Conservation (phyloP, 2,797 vertebrate genomes). For the Bucorvus abyssinicus region DNA sequence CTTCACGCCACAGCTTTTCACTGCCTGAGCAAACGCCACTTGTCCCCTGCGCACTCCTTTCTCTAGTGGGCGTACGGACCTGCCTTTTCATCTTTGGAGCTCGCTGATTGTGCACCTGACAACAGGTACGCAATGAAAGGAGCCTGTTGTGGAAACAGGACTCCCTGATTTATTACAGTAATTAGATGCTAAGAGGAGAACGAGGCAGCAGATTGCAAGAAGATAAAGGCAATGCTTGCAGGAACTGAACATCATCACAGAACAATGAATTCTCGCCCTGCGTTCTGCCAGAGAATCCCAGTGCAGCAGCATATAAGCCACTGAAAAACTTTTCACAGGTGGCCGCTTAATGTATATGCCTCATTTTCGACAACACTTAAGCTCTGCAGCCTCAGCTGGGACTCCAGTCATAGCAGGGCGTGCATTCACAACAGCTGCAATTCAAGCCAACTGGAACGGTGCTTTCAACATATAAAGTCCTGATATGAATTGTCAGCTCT, state of each 20-base stretch:
- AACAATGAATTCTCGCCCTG: not conserved
- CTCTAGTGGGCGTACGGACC: not conserved
- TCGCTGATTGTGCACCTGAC: not conserved
- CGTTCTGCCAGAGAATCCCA: not conserved
- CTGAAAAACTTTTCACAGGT: slow-evolving; percentile 51
- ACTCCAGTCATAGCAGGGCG: not conserved
- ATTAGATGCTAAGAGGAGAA: not conserved
- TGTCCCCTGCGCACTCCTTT: not conserved
- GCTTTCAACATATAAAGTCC: slow-evolving; percentile 43
- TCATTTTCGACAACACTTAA: slow-evolving; percentile 17
- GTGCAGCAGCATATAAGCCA: not conserved
- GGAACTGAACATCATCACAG: not conserved
- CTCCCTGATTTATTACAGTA: not conserved
- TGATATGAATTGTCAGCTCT: slow-evolving; percentile 23
- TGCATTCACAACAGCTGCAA: slow-evolving; percentile 47
- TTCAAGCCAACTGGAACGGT: slow-evolving; percentile 25
- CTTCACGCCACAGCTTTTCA: not conserved
- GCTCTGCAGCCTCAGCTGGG: slow-evolving; percentile 24
- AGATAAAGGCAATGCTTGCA: not conserved
- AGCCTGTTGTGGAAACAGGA: not conserved
- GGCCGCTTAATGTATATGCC: slow-evolving; percentile 25
- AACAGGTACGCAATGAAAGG: not conserved
- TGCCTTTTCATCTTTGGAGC: not conserved
- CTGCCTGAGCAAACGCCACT: not conserved
- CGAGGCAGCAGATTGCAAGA: not conserved